Evolutionary conservation across 2,113 vertebrate species (phyloP), one percentile per base, ranked within the genome.

Genomic region (Clupea harengus): DNA sequence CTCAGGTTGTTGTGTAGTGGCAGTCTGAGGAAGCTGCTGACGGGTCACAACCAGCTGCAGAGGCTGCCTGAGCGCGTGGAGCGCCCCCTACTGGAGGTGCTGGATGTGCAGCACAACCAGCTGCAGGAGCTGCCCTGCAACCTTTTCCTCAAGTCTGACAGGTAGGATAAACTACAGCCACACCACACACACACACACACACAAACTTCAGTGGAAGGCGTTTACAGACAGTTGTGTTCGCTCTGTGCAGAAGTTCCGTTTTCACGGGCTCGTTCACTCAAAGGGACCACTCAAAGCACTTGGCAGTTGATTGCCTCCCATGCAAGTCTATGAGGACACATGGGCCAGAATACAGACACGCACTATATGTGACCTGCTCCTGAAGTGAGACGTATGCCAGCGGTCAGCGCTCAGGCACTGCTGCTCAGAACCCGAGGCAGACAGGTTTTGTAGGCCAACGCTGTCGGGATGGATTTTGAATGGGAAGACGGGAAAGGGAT

Each of bases 51-150:
- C 92, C 91, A 92, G 91, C 92, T 99, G 88, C 93, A 93, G 86
- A 95, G 95, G 88, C 95, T 99, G 20, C 97, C 98, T 0, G 97
- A 99, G 83, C 94, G 96, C 45, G 94, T 98, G 0, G 98, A 99
- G 86, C 93, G 94, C 87, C 97, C 92, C 0, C 96, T 96, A 0
- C 95, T 99, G 91, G 98, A 99, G 89, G 96, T 99, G 89, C 89
- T 99, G 80, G 98, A 99, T 0, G 91, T 99, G 32, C 98, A 99
- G 47, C 98, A 99, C 94, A 99, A 99, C 94, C 97, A 97, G 90
- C 96, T 99, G 8, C 84, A 92, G 32, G 98, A 99, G 93, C 96
- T 99, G 82, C 98, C 98, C 0, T 93, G 96, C 75, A 96, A 95
- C 94, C 95, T 99, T 82, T 96, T 99, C 90, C 92, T 98, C 92